These are phyloP conservation scores for Alca torda DNA, from an alignment of 2,797 vertebrate genomes.

Conservation along the genomic window DNA sequence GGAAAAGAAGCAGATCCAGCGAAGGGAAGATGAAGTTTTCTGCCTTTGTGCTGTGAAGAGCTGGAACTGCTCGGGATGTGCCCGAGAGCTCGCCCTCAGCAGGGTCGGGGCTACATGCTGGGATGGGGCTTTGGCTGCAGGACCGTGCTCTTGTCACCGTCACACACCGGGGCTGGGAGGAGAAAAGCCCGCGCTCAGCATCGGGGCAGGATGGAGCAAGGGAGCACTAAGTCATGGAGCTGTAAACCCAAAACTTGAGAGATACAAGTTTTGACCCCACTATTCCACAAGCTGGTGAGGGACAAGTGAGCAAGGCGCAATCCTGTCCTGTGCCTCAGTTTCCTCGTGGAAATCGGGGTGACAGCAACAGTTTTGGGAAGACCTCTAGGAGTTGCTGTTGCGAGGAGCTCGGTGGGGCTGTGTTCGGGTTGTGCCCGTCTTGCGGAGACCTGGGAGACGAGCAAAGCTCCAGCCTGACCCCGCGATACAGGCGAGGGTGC, in stretches of 20 bases:
- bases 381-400: neutral
- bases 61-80: rapidly evolving
- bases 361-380: neutral
- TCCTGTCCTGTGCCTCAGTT: neutral
- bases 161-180: neutral
- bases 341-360: rapidly evolving
- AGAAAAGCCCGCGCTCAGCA: neutral
- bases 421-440: rapidly evolving
- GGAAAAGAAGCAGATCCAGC: neutral
- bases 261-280: neutral
- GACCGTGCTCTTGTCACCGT: rapidly evolving
- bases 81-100: rapidly evolving
- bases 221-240: neutral
- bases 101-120: neutral
- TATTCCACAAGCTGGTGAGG: neutral
- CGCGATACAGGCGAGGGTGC: rapidly evolving
- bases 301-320: neutral
- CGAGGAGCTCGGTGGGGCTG: rapidly evolving
- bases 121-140: neutral
- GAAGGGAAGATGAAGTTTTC: neutral
- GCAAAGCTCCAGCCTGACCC: neutral
- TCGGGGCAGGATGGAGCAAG: neutral
- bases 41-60: neutral
- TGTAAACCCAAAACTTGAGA: neutral
- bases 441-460: neutral